Evolutionary conservation across 2,888 invertebrate genomes (phyloP), one percentile per base, ranked within the genome.

Genomic region (Helobdella robusta): DNA sequence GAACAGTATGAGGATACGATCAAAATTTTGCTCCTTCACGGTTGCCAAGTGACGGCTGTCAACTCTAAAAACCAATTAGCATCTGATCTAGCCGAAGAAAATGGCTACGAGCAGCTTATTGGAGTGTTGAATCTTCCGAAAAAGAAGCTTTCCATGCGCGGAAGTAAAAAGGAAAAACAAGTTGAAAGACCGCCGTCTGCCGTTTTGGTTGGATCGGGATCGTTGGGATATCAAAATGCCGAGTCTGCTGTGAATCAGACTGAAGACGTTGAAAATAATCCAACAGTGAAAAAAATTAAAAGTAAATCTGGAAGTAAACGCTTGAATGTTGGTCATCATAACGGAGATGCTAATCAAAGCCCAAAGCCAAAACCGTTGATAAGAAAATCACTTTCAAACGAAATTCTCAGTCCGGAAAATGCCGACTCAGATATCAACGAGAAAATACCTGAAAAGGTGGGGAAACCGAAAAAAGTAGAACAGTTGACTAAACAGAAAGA

Each of bases 1-100:
- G 72, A 72, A 11, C 69, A 71, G 52, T 71, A 67, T 58, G 64
- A 67, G 15, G 70, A 71, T 11, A 68, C 68, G 6, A 67, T 64
- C 2, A 65, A 60, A 36, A 60, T 68, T 46, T 59, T 72, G 25
- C 23, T 72, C 15, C 62, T 67, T 15, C 65, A 64, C 59, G 71
- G 71, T 4, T 70, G 69, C 20, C 59, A 69, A 25, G 34, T 62
- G 8, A 67, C 68, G 48, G 20, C 48, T 20, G 50, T 46, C 25
- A 72, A 72, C 52, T 63, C 65, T 11, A 59, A 68, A 34, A 71
- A 71, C 2, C 71, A 71, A 48, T 68, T 69, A 8, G 66, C 71
- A 4, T 65, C 69, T 36, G 71, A 72, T 40, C 65, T 70, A 46
- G 71, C 72, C 8, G 67, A 71, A 25, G 56, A 68, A 28, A 69